phyloP scores from a whole-genome alignment of 2,797 vertebrate genomes.

The Varecia variegata region DNA sequence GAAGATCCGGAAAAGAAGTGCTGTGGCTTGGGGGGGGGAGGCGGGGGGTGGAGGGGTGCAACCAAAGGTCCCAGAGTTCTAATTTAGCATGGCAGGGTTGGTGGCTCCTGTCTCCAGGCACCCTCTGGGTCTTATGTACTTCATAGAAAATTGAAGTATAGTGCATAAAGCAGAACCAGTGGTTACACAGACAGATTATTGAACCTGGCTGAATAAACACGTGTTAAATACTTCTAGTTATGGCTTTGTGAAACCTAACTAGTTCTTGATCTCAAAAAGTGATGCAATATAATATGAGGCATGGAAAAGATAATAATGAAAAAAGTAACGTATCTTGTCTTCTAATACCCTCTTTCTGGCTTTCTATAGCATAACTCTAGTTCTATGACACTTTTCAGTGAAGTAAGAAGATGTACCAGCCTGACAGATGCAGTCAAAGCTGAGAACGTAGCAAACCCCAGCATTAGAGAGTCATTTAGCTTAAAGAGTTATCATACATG shows the following conservation, averaged over 20 bases:
- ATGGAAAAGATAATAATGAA: background rate
- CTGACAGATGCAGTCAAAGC: background rate
- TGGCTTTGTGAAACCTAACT: background rate
- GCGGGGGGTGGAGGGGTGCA: background rate
- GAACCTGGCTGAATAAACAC: background rate
- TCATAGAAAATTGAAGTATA: background rate
- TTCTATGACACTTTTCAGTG: background rate
- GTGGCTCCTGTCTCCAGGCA: rapidly evolving
- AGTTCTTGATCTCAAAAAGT: background rate
- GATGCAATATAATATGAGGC: background rate
- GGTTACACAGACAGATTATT: background rate
- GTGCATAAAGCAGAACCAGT: background rate
- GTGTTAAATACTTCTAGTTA: background rate
- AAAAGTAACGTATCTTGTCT: background rate
- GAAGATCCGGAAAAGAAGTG: background rate
- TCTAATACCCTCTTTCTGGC: background rate
- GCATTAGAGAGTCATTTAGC: background rate
- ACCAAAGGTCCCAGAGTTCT: background rate
- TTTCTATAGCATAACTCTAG: background rate
- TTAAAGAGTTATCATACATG: background rate
- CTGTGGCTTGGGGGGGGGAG: background rate
- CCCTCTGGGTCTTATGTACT: background rate
- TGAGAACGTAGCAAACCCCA: background rate
- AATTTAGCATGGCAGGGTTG: background rate
- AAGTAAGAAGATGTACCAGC: background rate